These are phyloP conservation scores for Prunella strophiata DNA, from an alignment of 2,797 vertebrate genomes.

Conservation along the genomic window DNA sequence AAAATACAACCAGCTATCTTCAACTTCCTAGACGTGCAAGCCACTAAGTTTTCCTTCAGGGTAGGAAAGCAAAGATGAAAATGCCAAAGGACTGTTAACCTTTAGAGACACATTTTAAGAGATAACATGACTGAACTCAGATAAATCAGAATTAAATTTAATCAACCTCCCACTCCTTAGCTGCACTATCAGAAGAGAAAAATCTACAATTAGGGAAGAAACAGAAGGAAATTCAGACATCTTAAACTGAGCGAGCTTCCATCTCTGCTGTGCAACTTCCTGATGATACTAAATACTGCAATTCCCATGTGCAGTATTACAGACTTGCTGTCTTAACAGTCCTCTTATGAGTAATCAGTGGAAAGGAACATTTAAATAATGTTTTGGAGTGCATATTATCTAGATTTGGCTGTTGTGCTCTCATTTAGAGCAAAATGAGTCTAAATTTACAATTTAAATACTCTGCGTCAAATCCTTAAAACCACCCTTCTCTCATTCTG, in stretches of 20 bases:
- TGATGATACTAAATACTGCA: conserved; percentile 4
- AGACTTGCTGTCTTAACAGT: conserved; percentile 34
- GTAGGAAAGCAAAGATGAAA: conserved; percentile 53
- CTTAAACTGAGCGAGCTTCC: conserved; percentile 28
- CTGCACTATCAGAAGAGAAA: conserved; percentile 19
- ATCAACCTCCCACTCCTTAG: conserved; percentile 40
- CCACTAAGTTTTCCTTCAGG: conserved; percentile 33
- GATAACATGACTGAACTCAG: conserved; percentile 32
- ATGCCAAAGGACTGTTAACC: conserved; percentile 61
- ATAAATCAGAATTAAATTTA: conserved; percentile 46
- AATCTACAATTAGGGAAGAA: conserved; percentile 45
- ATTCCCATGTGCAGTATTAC: not conserved
- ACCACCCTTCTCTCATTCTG: not conserved
- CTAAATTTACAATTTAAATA: conserved; percentile 44
- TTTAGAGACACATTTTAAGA: conserved; percentile 57
- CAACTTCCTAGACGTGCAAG: not conserved
- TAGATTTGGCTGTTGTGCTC: conserved; percentile 33
- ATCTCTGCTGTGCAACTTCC: conserved; percentile 13
- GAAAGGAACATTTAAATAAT: conserved; percentile 48
- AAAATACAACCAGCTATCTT: conserved; percentile 52
- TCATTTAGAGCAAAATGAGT: conserved; percentile 42
- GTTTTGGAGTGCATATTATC: conserved; percentile 34
- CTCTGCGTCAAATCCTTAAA: not conserved
- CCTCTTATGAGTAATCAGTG: conserved; percentile 38
- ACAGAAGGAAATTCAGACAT: conserved; percentile 33